Percentiles rank a stretch among this genome's conserved stretches.
Evolutionary conservation across 2,113 vertebrate genomes (phyloP).

Genomic region (Otis tarda): DNA sequence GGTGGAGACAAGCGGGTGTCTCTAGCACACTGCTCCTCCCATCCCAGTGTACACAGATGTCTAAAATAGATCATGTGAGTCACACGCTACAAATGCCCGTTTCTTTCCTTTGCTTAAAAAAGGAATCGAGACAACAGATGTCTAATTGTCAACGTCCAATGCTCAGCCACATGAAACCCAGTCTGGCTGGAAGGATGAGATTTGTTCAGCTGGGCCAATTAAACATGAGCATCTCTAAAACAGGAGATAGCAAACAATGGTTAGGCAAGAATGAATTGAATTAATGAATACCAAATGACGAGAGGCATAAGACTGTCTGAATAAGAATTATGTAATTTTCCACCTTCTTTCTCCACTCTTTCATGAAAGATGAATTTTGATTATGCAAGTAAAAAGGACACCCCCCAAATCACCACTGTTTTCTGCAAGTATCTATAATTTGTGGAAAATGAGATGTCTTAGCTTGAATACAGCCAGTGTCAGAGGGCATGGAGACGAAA

Average conservation of each 20-base stretch:
- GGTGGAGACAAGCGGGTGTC: neutral
- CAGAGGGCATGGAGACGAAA: neutral
- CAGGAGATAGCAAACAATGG: neutral
- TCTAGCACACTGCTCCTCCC: neutral
- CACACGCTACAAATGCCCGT: neutral
- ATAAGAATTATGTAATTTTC: neutral
- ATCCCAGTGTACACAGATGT: slow-evolving; percentile 16
- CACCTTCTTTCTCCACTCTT: neutral
- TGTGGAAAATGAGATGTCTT: neutral
- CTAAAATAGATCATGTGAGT: slow-evolving; percentile 64
- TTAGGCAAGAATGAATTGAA: neutral
- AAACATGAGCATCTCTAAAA: neutral
- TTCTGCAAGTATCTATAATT: neutral
- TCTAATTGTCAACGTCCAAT: neutral
- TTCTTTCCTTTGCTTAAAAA: slow-evolving; percentile 40
- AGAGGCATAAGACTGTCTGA: neutral
- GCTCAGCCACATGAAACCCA: neutral
- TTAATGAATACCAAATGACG: neutral
- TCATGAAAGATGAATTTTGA: neutral
- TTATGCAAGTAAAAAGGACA: neutral
- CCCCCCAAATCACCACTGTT: neutral
- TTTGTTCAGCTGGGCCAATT: slow-evolving; percentile 8
- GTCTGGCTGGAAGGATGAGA: neutral
- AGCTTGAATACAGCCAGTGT: neutral
- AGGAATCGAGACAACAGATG: slow-evolving; percentile 42